A percentile compares a stretch with the other conserved stretches of the same genome.
These are phyloP conservation scores for Drosophila algonquin DNA, from an alignment of 2,888 invertebrate species.

Conservation along the genomic window DNA sequence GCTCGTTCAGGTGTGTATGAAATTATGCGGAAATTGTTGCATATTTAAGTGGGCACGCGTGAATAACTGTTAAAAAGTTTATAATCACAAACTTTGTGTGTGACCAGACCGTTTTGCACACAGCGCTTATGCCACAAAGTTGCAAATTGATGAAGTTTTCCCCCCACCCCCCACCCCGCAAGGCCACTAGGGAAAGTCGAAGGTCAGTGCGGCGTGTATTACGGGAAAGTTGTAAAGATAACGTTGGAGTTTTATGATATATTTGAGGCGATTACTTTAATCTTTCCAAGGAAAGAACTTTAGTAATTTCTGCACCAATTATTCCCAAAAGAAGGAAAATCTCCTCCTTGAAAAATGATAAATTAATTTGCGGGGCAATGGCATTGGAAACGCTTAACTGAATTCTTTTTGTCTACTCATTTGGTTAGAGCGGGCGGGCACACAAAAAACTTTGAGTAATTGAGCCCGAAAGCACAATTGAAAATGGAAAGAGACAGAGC, in stretches of 20 bases:
- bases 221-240: background rate
- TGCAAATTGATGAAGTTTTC: constrained; percentile 5
- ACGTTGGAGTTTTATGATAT: background rate
- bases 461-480: constrained; percentile 53
- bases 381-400: constrained; percentile 67
- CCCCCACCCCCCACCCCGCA: too few relatives aligned
- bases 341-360: constrained; percentile 41
- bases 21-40: constrained; percentile 79
- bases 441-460: constrained; percentile 72
- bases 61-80: constrained; percentile 59
- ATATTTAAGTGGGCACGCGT: constrained; percentile 75
- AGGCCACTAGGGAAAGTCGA: background rate
- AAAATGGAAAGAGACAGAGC: constrained; percentile 23
- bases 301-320: background rate
- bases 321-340: background rate
- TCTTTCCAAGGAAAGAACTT: background rate
- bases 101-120: constrained; percentile 19
- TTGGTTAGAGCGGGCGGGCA: constrained; percentile 34
- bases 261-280: background rate
- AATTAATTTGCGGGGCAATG: constrained; percentile 61
- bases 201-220: background rate
- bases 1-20: constrained; percentile 42
- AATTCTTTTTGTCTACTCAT: constrained; percentile 45
- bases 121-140: constrained; percentile 11
- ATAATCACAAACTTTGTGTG: constrained; percentile 40